Conservation (phyloP, 2,888 invertebrate species). For the Nephrocerus scutellatus region DNA sequence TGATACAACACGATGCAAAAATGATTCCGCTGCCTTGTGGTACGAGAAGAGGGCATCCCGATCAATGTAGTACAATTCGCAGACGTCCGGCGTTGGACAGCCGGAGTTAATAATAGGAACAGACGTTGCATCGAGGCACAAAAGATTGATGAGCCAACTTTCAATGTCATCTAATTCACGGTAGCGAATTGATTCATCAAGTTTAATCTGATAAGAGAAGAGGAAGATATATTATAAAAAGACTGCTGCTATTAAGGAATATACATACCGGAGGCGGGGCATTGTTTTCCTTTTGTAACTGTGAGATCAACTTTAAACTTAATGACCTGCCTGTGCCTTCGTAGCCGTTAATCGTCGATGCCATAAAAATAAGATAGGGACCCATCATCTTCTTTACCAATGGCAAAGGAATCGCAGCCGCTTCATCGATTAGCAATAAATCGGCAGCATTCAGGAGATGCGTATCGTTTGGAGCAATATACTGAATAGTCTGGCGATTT, state of each 20-base stretch:
- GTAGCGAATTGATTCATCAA: slow-evolving; percentile 95
- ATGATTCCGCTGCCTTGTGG: slow-evolving; percentile 86
- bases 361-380: slow-evolving; percentile 88
- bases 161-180: slow-evolving; percentile 80
- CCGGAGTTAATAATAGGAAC: slow-evolving; percentile 61
- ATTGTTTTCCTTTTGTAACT: slow-evolving; percentile 61
- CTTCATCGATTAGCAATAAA: slow-evolving; percentile 94
- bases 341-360: slow-evolving; percentile 96
- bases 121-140: slow-evolving; percentile 82
- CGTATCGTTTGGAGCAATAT: slow-evolving; percentile 89
- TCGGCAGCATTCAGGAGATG: slow-evolving; percentile 88
- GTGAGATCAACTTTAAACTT: slow-evolving; percentile 87
- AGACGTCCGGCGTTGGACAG: slow-evolving; percentile 81
- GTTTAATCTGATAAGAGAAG: slow-evolving; percentile 54
- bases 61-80: slow-evolving; percentile 82
- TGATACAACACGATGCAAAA: slow-evolving; percentile 84
- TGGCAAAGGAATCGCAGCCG: slow-evolving; percentile 95
- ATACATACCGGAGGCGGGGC: slow-evolving; percentile 55
- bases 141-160: slow-evolving; percentile 79
- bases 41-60: slow-evolving; percentile 95
- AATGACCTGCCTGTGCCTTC: slow-evolving; percentile 97
- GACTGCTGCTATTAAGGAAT: not conserved
- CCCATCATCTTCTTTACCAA: slow-evolving; percentile 83
- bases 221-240: not conserved
- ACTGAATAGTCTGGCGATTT: slow-evolving; percentile 93